Evolutionary conservation across 1,140 invertebrate species (phyloP).

Genomic region (Eriosoma lanigerum): DNA sequence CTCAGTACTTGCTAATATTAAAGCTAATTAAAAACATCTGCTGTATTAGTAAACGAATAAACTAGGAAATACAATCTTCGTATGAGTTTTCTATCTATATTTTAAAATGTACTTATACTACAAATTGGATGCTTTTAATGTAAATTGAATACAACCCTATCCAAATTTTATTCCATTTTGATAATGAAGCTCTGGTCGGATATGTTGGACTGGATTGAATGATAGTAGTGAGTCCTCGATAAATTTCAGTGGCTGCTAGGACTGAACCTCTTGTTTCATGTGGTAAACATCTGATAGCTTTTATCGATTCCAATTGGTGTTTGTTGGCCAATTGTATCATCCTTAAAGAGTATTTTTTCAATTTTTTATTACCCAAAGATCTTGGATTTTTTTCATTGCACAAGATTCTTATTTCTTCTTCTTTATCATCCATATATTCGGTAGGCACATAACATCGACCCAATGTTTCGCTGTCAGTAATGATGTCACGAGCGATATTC

Average conservation of each 20-base stretch:
- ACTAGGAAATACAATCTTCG: no score
- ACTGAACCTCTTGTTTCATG: constrained; percentile 5
- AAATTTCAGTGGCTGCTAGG: background rate
- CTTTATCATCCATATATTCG: constrained; percentile 36
- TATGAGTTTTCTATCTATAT: no score
- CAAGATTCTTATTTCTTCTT: constrained; percentile 30
- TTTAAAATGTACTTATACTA: constrained; percentile 14
- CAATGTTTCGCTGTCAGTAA: constrained; percentile 9
- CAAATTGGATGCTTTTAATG: constrained; percentile 27
- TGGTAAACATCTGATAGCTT: constrained; percentile 19
- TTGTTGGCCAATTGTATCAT: constrained; percentile 20
- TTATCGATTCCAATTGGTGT: background rate
- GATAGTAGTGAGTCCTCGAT: background rate
- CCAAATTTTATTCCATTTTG: constrained; percentile 15
- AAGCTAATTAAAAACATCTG: no score
- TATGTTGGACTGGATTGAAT: constrained; percentile 1
- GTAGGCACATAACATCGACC: constrained; percentile 37
- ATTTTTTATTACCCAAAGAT: constrained; percentile 23
- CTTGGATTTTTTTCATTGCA: constrained; percentile 30
- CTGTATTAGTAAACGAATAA: no score
- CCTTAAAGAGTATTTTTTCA: constrained; percentile 21
- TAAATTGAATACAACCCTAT: constrained; percentile 6
- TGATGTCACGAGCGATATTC: constrained; percentile 4
- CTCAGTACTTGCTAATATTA: no score
- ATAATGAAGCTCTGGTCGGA: background rate